Evolutionary conservation across 2,888 invertebrate species (phyloP), one percentile per base, ranked within the genome.

Genomic region (Xanthorhoe spadicearia): DNA sequence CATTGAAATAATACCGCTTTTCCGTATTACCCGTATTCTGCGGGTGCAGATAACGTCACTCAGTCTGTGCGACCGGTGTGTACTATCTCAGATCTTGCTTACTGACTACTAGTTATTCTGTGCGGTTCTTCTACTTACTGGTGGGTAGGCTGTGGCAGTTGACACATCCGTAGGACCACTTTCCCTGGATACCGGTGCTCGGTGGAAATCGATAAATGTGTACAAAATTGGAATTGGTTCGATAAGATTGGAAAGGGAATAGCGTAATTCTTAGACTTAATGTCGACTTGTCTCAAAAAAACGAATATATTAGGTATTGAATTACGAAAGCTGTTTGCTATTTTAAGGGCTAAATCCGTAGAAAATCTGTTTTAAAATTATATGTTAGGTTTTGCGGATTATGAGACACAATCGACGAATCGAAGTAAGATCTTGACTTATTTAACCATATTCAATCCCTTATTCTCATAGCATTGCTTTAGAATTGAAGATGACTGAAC

Each of bases 1-100:
- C 55, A 68, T 66, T 68, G 68, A 70, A 72, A 73, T 73, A 69
- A 73, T 74, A 70, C 66, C 69, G 70, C 68, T 72, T 72, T 74
- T 65, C 73, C 71, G 71, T 68, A 70, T 65, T 69, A 71, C 68
- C 63, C 68, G 70, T 74, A 72, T 69, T 72, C 70, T 64, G 69
- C 58, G 58, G 56, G 60, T 13, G 43, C 58, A 68, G 74, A 74
- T 74, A 74, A 69, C 68, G 74, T 72, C 74, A 70, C 69, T 70
- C 70, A 52, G 61, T 59, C 66, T 71, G 62, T 66, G 67, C 66
- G 62, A 61, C 69, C 60, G 64, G 70, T 61, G 70, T 61, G 56
- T 53, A 52, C 68, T 68, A 68, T 68, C 68, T 57, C 10, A 54
- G 58, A 68, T 68, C 68, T 68, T 7, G 23, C 28, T 17, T 59